phyloP scores from a whole-genome alignment of 2,888 invertebrate species.

The Ernsta delagoae region DNA sequence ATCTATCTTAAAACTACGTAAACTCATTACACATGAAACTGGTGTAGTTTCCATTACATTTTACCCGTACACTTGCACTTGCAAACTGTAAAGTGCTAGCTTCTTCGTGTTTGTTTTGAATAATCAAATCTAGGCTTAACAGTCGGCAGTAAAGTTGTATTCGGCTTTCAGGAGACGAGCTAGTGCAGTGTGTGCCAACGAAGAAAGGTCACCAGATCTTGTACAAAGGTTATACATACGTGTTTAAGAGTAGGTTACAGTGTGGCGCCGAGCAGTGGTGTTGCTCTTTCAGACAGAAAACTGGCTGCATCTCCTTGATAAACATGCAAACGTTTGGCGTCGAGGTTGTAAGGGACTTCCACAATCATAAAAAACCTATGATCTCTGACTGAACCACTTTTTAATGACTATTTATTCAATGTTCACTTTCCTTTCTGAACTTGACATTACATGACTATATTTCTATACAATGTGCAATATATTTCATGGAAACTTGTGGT shows the following conservation, averaged over 20 bases:
- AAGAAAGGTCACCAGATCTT: slow-evolving; percentile 77
- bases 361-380: slow-evolving; percentile 79
- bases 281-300: slow-evolving; percentile 76
- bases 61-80: not conserved
- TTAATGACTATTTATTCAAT: too few relatives aligned
- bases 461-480: not conserved
- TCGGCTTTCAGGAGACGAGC: slow-evolving; percentile 69
- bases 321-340: slow-evolving; percentile 77
- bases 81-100: not conserved
- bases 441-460: too few relatives aligned
- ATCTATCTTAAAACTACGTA: not conserved
- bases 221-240: slow-evolving; percentile 77
- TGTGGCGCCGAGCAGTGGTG: slow-evolving; percentile 80
- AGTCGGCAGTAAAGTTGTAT: slow-evolving; percentile 5
- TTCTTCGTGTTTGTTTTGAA: slow-evolving; percentile 15
- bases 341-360: slow-evolving; percentile 75
- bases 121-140: not conserved
- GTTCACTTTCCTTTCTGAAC: too few relatives aligned
- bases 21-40: not conserved
- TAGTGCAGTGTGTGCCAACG: slow-evolving; percentile 77
- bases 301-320: slow-evolving; percentile 78
- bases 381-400: slow-evolving; percentile 57
- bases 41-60: not conserved
- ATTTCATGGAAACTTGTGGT: not conserved
- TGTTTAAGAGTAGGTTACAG: slow-evolving; percentile 74